Percentiles rank a stretch among this genome's conserved stretches.
These are phyloP conservation scores for Calcarius lapponicus DNA, from an alignment of 2,797 vertebrate species.

Conservation along the genomic window DNA sequence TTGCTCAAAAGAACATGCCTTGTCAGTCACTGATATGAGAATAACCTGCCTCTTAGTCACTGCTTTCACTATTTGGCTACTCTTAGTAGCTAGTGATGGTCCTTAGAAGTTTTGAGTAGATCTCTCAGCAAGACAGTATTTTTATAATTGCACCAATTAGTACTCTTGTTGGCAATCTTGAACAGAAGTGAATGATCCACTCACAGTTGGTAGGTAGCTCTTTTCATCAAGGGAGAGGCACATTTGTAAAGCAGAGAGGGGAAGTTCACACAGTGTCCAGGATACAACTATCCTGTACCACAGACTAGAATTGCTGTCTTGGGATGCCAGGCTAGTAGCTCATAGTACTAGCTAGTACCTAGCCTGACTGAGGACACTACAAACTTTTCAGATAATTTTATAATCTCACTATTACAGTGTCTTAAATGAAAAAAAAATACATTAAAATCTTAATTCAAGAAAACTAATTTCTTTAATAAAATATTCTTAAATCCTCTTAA, in stretches of 20 bases:
- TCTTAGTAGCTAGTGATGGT: neutral
- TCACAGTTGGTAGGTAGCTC: neutral
- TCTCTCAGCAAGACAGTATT: neutral
- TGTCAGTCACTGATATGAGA: neutral
- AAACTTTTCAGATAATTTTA: neutral
- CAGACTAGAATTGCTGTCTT: neutral
- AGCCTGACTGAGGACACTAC: neutral
- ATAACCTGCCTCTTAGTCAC: neutral
- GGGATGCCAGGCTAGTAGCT: neutral
- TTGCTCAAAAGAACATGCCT: neutral
- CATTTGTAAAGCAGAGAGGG: neutral
- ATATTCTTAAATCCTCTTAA: neutral
- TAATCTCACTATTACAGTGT: neutral
- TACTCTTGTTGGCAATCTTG: neutral
- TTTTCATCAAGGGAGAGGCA: neutral
- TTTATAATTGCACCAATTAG: neutral
- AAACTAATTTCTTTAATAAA: neutral
- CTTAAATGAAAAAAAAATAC: neutral
- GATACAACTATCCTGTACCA: neutral
- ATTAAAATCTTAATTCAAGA: neutral
- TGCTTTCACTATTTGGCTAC: neutral
- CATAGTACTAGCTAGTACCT: neutral
- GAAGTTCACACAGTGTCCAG: neutral
- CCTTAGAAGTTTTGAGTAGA: neutral
- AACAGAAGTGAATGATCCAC: neutral